Evolutionary conservation across 2,113 vertebrate species (phyloP).

Genomic region (Origma solitaria): DNA sequence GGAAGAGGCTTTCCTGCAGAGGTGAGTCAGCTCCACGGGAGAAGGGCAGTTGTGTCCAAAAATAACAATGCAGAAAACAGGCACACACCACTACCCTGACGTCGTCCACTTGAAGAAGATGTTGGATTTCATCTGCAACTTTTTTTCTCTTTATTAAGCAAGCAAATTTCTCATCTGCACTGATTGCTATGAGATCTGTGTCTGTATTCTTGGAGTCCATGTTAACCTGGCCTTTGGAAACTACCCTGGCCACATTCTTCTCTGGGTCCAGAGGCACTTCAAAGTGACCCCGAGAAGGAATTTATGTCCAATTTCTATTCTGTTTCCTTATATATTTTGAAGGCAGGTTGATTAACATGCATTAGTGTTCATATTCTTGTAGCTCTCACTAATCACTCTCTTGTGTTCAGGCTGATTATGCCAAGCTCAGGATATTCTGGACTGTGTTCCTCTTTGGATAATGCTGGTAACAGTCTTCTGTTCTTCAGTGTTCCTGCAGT

Average conservation of each 20-base stretch:
- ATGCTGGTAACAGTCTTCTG: not conserved
- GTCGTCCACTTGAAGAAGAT: not conserved
- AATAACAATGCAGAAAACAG: not conserved
- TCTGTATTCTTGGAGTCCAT: not conserved
- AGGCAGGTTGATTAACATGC: not conserved
- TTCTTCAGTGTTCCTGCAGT: not conserved
- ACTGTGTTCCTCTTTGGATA: not conserved
- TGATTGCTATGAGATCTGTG: not conserved
- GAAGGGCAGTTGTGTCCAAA: not conserved
- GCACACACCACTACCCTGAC: fast-evolving
- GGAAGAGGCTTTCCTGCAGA: slow-evolving; percentile 27
- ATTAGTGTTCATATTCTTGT: not conserved
- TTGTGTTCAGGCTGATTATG: not conserved
- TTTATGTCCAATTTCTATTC: not conserved
- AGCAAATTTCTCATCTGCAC: not conserved
- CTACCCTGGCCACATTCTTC: not conserved
- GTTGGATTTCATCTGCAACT: not conserved
- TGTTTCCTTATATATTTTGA: not conserved
- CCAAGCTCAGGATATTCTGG: not conserved
- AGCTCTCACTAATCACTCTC: not conserved
- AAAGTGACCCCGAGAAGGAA: not conserved
- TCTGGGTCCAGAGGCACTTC: not conserved
- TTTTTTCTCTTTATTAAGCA: not conserved
- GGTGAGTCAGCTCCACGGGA: slow-evolving; percentile 48
- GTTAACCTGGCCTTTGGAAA: not conserved